Conservation (phyloP, 1,140 invertebrate genomes). For the Muscidifurax raptorellus region DNA sequence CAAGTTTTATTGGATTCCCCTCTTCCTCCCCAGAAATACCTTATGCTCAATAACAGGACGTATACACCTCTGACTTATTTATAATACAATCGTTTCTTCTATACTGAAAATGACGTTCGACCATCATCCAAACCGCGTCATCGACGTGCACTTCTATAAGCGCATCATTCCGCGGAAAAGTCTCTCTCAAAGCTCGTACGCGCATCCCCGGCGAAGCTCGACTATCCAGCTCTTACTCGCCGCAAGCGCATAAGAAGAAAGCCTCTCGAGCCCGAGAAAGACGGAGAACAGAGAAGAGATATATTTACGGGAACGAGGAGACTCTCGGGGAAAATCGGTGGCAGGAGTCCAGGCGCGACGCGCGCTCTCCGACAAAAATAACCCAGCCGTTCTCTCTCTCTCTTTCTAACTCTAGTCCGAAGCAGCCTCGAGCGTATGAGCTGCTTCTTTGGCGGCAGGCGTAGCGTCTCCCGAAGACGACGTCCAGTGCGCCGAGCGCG, state of each 20-base stretch:
- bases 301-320: constrained; percentile 74
- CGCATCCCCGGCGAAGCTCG: background rate
- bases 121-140: no score
- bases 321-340: constrained; percentile 67
- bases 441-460: constrained; percentile 21
- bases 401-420: background rate
- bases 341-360: constrained; percentile 68
- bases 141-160: no score
- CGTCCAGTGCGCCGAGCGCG: constrained; percentile 59
- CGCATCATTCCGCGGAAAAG: no score
- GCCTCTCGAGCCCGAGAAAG: constrained; percentile 50
- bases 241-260: constrained; percentile 24
- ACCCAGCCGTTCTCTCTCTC: constrained; percentile 60
- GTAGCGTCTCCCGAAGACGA: constrained; percentile 65
- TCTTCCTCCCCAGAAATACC: background rate
- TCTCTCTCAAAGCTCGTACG: no score
- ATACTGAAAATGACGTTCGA: no score
- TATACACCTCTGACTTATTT: no score
- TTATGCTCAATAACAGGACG: no score
- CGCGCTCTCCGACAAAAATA: constrained; percentile 70
- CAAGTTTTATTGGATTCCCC: constrained; percentile 55
- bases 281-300: constrained; percentile 61
- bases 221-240: background rate
- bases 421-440: no score
- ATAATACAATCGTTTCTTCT: no score